These are phyloP conservation scores for Anguilla japonica DNA, from an alignment of 2,113 vertebrate species.

Conservation along the genomic window DNA sequence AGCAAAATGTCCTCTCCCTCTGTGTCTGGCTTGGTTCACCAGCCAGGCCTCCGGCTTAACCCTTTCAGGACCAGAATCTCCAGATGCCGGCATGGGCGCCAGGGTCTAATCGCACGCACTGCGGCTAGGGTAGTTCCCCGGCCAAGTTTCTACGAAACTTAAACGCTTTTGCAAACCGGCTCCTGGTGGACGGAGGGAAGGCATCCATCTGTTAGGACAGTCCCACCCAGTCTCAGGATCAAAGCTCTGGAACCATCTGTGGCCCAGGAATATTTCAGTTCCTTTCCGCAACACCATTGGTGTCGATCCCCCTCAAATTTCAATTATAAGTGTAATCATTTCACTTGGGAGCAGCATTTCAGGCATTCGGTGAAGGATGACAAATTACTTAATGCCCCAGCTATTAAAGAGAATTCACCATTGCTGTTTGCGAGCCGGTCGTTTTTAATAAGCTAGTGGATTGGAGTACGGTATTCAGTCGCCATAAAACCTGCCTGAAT, in stretches of 20 bases:
- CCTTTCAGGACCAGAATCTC: not conserved
- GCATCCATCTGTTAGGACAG: not conserved
- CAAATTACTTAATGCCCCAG: constrained; percentile 9
- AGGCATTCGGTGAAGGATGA: not conserved
- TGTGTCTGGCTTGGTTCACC: not conserved
- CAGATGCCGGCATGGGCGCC: not conserved
- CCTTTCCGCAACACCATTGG: not conserved
- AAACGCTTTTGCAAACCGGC: not conserved
- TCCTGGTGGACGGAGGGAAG: not conserved
- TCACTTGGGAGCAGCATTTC: not conserved
- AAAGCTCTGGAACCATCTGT: not conserved
- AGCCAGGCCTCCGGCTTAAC: not conserved
- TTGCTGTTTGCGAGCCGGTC: not conserved
- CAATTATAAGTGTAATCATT: not conserved
- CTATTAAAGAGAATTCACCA: not conserved
- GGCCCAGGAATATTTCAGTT: not conserved
- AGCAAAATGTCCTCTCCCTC: constrained; percentile 2
- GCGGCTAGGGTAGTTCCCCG: not conserved
- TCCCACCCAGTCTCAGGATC: not conserved
- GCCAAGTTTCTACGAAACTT: not conserved
- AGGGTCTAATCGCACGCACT: not conserved
- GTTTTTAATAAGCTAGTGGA: not conserved
- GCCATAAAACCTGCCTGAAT: not conserved
- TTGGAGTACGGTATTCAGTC: not conserved
- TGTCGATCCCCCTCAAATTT: not conserved